Evolutionary conservation across 1,140 invertebrate genomes (phyloP), one percentile per base, ranked within the genome.

Genomic region (Steinernema khuongi): DNA sequence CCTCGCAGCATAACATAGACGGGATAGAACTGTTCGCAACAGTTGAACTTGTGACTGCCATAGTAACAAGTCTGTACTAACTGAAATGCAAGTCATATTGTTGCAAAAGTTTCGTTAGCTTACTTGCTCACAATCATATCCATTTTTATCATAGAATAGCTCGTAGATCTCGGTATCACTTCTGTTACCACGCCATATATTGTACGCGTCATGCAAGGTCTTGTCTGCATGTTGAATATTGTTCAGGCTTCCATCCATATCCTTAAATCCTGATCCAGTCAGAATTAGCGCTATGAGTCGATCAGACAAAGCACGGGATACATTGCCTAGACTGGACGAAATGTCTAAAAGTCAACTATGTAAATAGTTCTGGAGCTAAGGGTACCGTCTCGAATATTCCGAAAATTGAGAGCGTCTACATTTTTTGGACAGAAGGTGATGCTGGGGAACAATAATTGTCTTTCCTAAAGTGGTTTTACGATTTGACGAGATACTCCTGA

Each of bases 1-100:
- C 50, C 50, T 60, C 50, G 50, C 19, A 60, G 26, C 50, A 60
- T 60, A 4, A 60, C 50, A 60, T 60, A 60, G 50, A 60, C 50
- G 26, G 50, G 50, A 7, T 60, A 14, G 22, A 60, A 60, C 50
- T 22, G 26, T 7, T 60, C 50, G 22, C 50, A 60, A 22, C 50
- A 60, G 50, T 60, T 60, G 26, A 60, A 60, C 7, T 7, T 11
- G 7, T 2, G 7, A 60, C 50, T 60, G 4, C 50, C 50, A 22
- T 60, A 60, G 19, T 60, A 60, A 22, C 50, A 60, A 14, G 22
- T 26, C 26, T 60, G 4, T n/a, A 60, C 4, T 17, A 60, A 60
- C 50, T 60, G 26, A 60, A 60, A 60, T 14, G 4, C 7, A 22
- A 60, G 19, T 22, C 26, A 60, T 4, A 60, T n/a, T n/a, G n/a